Conservation (phyloP, 2,797 vertebrate genomes). For the Perodicticus potto region DNA sequence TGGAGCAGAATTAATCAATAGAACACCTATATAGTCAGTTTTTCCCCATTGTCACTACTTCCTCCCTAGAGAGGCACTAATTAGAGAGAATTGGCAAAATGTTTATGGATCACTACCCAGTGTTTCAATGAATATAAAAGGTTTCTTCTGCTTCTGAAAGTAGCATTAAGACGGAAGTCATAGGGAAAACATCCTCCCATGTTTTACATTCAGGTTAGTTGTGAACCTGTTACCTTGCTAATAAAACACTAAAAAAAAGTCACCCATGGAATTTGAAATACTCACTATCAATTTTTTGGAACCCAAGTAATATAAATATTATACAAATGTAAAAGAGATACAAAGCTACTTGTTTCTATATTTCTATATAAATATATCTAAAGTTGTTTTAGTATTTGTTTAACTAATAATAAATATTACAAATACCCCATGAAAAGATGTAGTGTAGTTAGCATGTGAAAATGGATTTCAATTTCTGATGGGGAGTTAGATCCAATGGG, state of each 20-base stretch:
- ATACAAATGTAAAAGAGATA: neutral
- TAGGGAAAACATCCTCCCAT: neutral
- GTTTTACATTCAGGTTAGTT: conserved; percentile 40
- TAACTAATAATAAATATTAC: neutral
- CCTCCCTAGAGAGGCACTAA: conserved; percentile 68
- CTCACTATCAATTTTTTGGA: neutral
- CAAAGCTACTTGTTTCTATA: neutral
- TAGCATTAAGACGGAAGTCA: conserved; percentile 52
- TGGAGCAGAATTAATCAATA: conserved; percentile 59
- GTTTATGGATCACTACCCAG: conserved; percentile 76
- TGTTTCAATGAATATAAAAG: conserved; percentile 69
- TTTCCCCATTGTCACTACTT: neutral
- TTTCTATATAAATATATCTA: conserved; percentile 6
- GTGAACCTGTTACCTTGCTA: conserved; percentile 52
- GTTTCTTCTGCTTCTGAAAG: conserved; percentile 61
- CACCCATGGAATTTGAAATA: neutral
- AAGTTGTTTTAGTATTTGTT: neutral
- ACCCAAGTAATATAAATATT: neutral
- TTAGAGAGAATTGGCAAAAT: conserved; percentile 70
- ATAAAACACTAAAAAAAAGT: conserved; percentile 22
- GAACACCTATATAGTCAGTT: neutral
- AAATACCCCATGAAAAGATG: neutral
- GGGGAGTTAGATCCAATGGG: neutral
- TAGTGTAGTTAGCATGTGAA: neutral
- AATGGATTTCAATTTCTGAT: neutral